phyloP scores from a whole-genome alignment of 2,888 invertebrate species.

The Aphrophora alni region DNA sequence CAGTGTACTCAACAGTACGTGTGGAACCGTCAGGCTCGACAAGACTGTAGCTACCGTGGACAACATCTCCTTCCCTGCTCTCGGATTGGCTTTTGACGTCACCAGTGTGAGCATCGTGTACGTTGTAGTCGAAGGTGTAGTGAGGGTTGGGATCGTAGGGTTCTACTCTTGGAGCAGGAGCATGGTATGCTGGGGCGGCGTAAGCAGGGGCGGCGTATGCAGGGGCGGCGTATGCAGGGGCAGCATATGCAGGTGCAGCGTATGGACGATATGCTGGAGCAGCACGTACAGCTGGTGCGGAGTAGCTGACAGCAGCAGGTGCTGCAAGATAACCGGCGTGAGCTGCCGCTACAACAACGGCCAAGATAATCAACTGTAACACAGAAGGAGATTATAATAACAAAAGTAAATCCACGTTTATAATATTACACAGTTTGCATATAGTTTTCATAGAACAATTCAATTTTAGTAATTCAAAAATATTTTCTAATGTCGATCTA shows the following conservation, averaged over 20 bases:
- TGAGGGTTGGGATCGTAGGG: neutral
- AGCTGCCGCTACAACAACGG: constrained; percentile 52
- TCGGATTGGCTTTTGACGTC: neutral
- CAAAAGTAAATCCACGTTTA: too few relatives aligned
- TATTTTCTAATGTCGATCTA: too few relatives aligned
- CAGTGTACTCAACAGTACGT: neutral
- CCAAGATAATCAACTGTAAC: constrained; percentile 43
- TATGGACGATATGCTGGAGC: too few relatives aligned
- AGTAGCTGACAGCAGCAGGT: constrained; percentile 50
- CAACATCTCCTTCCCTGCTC: neutral
- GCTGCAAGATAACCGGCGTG: constrained; percentile 52
- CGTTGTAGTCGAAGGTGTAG: neutral
- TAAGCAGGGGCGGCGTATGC: constrained; percentile 38
- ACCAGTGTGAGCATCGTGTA: neutral
- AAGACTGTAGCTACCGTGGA: neutral
- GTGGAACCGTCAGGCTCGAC: constrained; percentile 6
- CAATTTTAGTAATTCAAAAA: too few relatives aligned
- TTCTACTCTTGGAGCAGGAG: constrained; percentile 38
- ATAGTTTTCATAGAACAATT: too few relatives aligned
- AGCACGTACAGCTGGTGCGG: constrained; percentile 50
- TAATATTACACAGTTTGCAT: too few relatives aligned
- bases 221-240: neutral
- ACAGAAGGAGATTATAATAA: neutral
- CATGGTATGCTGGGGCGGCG: constrained; percentile 52
- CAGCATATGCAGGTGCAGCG: constrained; percentile 26